Evolutionary conservation across 2,888 invertebrate species (phyloP).

Genomic region (Cephus rjabovi): DNA sequence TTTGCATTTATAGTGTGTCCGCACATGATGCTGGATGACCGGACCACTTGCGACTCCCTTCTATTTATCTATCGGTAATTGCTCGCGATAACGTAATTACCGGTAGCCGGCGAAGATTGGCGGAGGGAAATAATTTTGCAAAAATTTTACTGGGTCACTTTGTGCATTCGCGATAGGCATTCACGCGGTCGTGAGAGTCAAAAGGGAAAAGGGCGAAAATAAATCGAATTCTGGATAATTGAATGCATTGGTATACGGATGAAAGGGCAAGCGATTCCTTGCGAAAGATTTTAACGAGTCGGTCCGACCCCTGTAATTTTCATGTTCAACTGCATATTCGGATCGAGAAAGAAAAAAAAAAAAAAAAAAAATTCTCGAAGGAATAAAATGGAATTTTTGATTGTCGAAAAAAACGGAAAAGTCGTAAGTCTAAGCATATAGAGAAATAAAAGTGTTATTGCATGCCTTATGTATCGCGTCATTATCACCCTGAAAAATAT

Average conservation of each 20-base stretch:
- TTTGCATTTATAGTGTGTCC: conserved; percentile 22
- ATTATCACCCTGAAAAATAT: neutral
- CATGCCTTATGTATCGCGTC: neutral
- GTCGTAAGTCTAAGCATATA: neutral
- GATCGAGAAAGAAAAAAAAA: neutral
- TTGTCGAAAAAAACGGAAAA: neutral
- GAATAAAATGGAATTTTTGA: neutral
- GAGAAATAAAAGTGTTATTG: neutral
- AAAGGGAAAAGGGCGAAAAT: neutral
- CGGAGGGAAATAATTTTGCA: conserved; percentile 27
- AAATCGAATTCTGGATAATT: neutral
- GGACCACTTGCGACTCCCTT: neutral
- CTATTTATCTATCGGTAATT: conserved; percentile 4
- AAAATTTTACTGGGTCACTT: conserved; percentile 15
- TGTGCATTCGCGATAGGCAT: neutral
- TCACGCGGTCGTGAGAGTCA: neutral
- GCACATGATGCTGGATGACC: neutral
- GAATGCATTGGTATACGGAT: neutral
- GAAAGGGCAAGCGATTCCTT: neutral
- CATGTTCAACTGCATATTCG: neutral
- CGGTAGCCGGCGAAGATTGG: neutral
- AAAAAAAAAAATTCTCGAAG: neutral
- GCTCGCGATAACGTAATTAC: conserved; percentile 25
- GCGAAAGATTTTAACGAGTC: neutral
- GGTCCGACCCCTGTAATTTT: neutral